These are phyloP conservation scores for Sebastes schlegelii DNA, from an alignment of 2,113 vertebrate genomes.

Conservation along the genomic window DNA sequence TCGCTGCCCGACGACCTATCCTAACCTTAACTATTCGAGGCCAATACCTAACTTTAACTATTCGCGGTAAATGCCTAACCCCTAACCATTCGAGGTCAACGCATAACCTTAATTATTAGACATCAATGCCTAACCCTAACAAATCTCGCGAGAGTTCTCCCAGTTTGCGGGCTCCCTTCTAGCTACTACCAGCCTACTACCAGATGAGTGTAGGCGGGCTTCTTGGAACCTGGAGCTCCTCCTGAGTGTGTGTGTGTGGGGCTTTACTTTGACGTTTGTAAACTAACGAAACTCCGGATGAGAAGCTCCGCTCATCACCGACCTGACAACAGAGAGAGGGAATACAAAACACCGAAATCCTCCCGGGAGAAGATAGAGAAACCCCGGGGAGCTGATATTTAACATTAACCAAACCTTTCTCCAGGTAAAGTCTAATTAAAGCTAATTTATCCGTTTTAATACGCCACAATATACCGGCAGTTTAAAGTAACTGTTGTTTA, in stretches of 20 bases:
- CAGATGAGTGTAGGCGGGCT: not conserved
- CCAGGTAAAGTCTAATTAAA: conserved; percentile 41
- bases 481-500: not conserved
- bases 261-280: not conserved
- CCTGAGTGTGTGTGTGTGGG: not conserved
- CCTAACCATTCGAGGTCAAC: too few relatives aligned
- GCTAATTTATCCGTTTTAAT: not conserved
- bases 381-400: not conserved
- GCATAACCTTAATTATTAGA: too few relatives aligned
- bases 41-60: too few relatives aligned
- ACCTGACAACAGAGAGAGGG: not conserved
- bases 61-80: too few relatives aligned
- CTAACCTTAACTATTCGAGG: too few relatives aligned
- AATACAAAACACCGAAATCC: not conserved
- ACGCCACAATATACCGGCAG: not conserved
- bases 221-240: not conserved
- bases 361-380: not conserved
- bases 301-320: not conserved
- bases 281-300: not conserved
- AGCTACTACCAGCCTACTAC: too few relatives aligned
- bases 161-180: too few relatives aligned
- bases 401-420: not conserved
- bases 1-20: too few relatives aligned
- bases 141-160: too few relatives aligned
- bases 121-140: too few relatives aligned